A percentile compares a stretch with the other conserved stretches of the same genome.
These are phyloP conservation scores for Orientallactaga bullata DNA, from an alignment of 2,113 vertebrate genomes.

Conservation along the genomic window DNA sequence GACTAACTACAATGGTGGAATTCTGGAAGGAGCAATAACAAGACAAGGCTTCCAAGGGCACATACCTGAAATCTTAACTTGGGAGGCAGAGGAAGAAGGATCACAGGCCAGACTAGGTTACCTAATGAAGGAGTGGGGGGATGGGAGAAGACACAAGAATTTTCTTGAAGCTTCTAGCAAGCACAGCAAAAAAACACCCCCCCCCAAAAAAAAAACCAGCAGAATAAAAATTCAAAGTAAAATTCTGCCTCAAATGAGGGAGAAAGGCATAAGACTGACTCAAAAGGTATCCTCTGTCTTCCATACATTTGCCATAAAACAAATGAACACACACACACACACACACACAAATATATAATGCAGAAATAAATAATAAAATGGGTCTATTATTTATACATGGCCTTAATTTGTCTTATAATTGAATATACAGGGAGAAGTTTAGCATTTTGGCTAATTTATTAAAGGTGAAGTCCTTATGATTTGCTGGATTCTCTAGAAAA, in stretches of 20 bases:
- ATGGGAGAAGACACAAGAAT: no score
- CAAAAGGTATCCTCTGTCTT: no score
- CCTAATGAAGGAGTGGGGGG: no score
- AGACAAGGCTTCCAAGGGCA: background rate
- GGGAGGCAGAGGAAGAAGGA: background rate
- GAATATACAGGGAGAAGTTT: constrained; percentile 9
- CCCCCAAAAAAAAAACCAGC: no score
- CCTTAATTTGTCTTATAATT: constrained; percentile 40
- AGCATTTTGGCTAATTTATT: constrained; percentile 24
- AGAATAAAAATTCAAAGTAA: no score
- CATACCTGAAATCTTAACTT: background rate
- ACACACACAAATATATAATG: no score
- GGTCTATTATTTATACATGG: background rate
- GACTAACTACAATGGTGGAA: background rate
- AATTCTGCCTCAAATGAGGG: no score
- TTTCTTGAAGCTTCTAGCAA: no score
- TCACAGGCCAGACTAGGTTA: background rate
- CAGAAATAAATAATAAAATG: background rate
- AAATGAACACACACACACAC: no score
- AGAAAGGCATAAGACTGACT: no score
- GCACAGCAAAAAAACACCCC: no score
- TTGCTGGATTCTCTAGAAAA: background rate
- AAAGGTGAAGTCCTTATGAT: background rate
- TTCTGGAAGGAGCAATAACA: constrained; percentile 37
- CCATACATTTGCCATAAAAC: no score